Evolutionary conservation across 2,113 vertebrate genomes (phyloP), one percentile per base, ranked within the genome.

Genomic region (Heteronetta atricapilla): DNA sequence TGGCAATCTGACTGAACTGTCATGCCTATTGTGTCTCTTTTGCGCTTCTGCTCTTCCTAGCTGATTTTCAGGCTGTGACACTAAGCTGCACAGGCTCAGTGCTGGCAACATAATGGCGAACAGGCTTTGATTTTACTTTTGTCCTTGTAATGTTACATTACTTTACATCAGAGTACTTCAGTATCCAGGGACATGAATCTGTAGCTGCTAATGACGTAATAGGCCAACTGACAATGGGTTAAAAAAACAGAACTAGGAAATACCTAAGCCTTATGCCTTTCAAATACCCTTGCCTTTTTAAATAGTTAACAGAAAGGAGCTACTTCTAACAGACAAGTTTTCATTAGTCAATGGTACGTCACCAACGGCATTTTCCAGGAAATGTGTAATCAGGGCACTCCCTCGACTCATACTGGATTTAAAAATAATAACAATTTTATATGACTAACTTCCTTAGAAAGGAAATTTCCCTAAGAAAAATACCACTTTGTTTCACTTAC

Each of bases 381-480:
- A 97, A 97, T 95, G 93, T 83, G 95, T 93, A 97, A 97, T 91
- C 91, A 88, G 75, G 96, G 66, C 96, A 96, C 97, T 97, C 97
- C 97, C 96, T 97, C 72, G 6, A 88, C 84, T 95, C 92, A 90
- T 22, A 95, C 87, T 94, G 92, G 78, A 93, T 95, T 96, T 76
- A 81, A 97, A 87, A 95, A 95, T 82, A 93, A 93, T 88, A 3
- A 95, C 88, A 67, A 87, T 90, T 90, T 85, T 89, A 69, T 73
- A 95, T 95, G 79, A 97, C 96, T 97, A 96, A 96, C 93, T 94
- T 97, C 95, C 97, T 97, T 77, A 86, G 94, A 92, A 95, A 97
- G 97, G 93, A 97, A 95, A 96, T 95, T 97, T 97, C 95, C 94
- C 84, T 90, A 73, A 82, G 73, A 63, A 77, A 96, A 95, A 94